Evolutionary conservation across 1,140 invertebrate species (phyloP).

Genomic region (Pseudomyrmex dendroicus): DNA sequence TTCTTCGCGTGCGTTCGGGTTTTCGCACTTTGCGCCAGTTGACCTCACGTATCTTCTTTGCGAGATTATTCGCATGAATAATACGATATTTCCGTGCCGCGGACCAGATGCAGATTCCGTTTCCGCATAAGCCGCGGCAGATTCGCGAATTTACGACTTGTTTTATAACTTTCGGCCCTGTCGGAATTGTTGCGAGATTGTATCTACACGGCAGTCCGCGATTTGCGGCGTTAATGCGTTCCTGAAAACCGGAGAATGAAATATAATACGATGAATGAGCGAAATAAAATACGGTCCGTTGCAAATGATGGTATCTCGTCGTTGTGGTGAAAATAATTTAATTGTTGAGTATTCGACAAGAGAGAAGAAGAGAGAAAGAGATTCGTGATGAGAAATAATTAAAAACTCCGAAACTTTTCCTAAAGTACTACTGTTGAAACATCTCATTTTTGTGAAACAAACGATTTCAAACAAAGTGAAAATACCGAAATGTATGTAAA

Average conservation of each 20-base stretch:
- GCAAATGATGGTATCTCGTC: background rate
- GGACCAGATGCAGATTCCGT: conserved; percentile 38
- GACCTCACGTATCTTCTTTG: conserved; percentile 40
- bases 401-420: background rate
- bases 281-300: conserved; percentile 3
- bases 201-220: background rate
- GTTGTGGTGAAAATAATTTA: background rate
- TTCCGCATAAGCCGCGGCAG: background rate
- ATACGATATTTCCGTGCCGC: conserved; percentile 37
- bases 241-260: background rate
- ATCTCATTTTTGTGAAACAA: background rate
- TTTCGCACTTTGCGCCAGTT: background rate
- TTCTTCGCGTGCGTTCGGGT: background rate
- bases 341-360: background rate
- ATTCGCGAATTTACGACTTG: conserved; percentile 48
- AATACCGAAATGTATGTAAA: background rate
- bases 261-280: background rate
- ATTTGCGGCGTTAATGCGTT: background rate
- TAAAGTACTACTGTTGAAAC: background rate
- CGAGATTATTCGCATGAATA: conserved; percentile 56
- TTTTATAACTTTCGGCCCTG: conserved; percentile 46
- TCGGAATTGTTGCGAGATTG: conserved; percentile 39
- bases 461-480: no score
- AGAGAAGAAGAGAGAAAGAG: no score
- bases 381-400: conserved; percentile 6